phyloP scores from a whole-genome alignment of 2,797 vertebrate species.

The Botia kubotai region DNA sequence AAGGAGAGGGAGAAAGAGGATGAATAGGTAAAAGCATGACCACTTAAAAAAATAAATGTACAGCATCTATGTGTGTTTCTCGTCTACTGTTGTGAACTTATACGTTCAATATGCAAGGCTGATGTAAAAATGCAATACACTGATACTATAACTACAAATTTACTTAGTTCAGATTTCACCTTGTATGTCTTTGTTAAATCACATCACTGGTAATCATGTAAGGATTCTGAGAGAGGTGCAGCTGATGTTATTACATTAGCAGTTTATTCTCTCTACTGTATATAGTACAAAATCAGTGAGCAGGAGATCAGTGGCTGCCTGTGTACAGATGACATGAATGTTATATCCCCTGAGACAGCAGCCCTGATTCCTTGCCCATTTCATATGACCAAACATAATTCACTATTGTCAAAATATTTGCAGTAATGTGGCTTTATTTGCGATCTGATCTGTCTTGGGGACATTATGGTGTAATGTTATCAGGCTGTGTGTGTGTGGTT shows the following conservation, averaged over 20 bases:
- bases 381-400: conserved; percentile 46
- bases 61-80: not conserved
- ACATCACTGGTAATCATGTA: not conserved
- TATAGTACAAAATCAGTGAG: conserved; percentile 8
- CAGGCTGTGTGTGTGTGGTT: not conserved
- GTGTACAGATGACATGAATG: conserved; percentile 45
- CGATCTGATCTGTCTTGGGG: conserved; percentile 3
- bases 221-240: not conserved
- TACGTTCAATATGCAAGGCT: not conserved
- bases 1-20: not conserved
- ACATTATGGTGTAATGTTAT: conserved; percentile 34
- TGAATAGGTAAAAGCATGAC: conserved; percentile 5
- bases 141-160: not conserved
- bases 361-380: conserved; percentile 28
- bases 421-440: conserved; percentile 44
- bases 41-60: not conserved
- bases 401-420: conserved; percentile 62
- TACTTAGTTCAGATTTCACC: not conserved
- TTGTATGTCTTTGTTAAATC: not conserved
- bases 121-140: not conserved
- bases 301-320: conserved; percentile 41
- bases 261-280: not conserved
- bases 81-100: too few species aligned
- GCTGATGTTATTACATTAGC: not conserved
- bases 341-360: conserved; percentile 49